Base-by-base conservation (phyloP, 2,797 vertebrate species). In the Protonibea diacanthus region DNA sequence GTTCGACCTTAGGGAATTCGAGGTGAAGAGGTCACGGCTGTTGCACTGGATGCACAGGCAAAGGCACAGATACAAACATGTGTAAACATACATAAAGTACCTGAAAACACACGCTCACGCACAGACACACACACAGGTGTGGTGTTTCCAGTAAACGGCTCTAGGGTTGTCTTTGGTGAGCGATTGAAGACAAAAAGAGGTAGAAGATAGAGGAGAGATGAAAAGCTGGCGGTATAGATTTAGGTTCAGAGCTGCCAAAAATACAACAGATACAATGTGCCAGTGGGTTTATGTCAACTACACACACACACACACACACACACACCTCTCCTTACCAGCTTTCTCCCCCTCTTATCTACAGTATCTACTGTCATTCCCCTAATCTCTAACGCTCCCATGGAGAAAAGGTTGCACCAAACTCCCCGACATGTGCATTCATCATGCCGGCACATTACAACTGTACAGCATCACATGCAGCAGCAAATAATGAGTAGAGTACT, bases 211-310 rank as follows among this genome's bases (percentile, higher is more conserved):
- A 58, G 74, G 87, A 68, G 73, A 90, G 82, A 91, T 90, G 81
- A 92, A 90, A 88, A 80, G 80, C 68, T 76, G 74, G 84, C 69
- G 2, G 82, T 93, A 94, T 91, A 91, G 92, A 91, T 94, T 92
- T 91, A 91, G 70, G 89, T 88, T 89, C 88, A 89, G 80, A 91
- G 87, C 84, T 87, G 83, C 91, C 91, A 91, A 91, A 92, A 93
- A 94, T 93, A 93, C 80, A 83, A 87, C 74, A 86, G 69, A 83
- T 86, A 86, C 74, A 66, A 89, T 89, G 90, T 89, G 92, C 92
- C 91, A 88, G 84, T 83, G 89, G 93, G 88, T 89, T 84, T 84
- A 82, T 82, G 83, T 89, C 87, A 88, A 78, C 80, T 71, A 78
- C 73, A 78, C 58, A 76, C 63, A 71, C 53, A 66, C 56, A 53